phyloP scores from a whole-genome alignment of 1,140 invertebrate genomes.

The Pseudomyrmex sp. region DNA sequence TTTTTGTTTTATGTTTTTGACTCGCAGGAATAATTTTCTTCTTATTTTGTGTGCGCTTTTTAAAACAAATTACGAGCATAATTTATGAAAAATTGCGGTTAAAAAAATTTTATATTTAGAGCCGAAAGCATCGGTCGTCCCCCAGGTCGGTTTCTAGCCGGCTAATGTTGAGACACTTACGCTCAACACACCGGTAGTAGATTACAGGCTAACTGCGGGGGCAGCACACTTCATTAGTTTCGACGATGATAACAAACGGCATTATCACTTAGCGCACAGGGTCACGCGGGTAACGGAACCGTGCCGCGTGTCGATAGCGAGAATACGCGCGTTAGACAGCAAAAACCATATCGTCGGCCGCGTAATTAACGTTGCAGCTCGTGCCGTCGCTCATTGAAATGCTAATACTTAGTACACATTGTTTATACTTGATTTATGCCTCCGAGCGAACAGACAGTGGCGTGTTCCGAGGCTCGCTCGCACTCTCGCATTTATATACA shows the following conservation, averaged over 20 bases:
- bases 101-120: conserved; percentile 25
- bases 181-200: conserved; percentile 47
- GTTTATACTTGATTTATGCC: conserved; percentile 69
- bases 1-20: not conserved
- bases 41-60: not conserved
- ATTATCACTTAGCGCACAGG: conserved; percentile 65
- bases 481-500: not conserved
- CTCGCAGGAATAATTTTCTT: not conserved
- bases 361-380: conserved; percentile 62
- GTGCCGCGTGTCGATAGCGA: conserved; percentile 50
- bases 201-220: conserved; percentile 67
- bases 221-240: conserved; percentile 64
- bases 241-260: conserved; percentile 67
- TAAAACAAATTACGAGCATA: not conserved
- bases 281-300: conserved; percentile 60
- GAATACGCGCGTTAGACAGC: conserved; percentile 43
- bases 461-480: not conserved
- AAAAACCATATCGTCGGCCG: conserved; percentile 65
- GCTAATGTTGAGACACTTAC: conserved; percentile 50
- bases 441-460: not conserved
- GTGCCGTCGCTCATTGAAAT: conserved; percentile 66
- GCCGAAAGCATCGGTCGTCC: conserved; percentile 25
- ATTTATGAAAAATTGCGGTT: conserved; percentile 32
- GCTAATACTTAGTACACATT: conserved; percentile 63
- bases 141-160: not conserved